Conservation (phyloP, 2,797 vertebrate genomes). For the Masticophis lateralis region DNA sequence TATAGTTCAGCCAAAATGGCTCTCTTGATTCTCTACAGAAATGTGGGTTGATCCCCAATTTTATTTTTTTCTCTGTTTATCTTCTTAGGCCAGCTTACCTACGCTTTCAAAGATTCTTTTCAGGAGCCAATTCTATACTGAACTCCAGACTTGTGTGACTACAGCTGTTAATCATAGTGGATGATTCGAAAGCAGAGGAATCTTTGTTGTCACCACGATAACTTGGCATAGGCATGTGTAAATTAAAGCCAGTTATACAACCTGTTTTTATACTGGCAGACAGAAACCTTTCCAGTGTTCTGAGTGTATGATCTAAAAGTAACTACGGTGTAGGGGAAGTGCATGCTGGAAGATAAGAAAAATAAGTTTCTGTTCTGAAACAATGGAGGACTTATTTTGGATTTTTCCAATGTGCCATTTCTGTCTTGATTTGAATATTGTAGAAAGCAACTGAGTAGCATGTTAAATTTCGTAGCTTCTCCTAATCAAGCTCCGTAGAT, state of each 20-base stretch:
- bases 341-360: background rate
- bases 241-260: conserved; percentile 18
- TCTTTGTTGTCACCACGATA: background rate
- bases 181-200: conserved; percentile 14
- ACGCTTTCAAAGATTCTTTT: background rate
- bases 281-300: background rate
- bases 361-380: background rate
- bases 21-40: background rate
- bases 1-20: background rate
- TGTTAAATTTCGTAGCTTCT: conserved; percentile 22
- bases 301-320: conserved; percentile 14
- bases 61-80: background rate
- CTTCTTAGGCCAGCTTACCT: background rate
- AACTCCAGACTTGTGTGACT: background rate
- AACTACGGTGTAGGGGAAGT: background rate
- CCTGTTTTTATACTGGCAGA: background rate
- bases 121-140: background rate
- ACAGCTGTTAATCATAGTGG: conserved; percentile 14
- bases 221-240: background rate
- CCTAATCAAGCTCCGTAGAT: conserved; percentile 2
- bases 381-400: background rate
- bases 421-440: conserved; percentile 37
- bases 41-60: background rate
- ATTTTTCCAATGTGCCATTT: conserved; percentile 34
- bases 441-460: conserved; percentile 41